Base-by-base conservation (phyloP, 2,888 invertebrate genomes). In the Petrolisthes cinctipes region DNA sequence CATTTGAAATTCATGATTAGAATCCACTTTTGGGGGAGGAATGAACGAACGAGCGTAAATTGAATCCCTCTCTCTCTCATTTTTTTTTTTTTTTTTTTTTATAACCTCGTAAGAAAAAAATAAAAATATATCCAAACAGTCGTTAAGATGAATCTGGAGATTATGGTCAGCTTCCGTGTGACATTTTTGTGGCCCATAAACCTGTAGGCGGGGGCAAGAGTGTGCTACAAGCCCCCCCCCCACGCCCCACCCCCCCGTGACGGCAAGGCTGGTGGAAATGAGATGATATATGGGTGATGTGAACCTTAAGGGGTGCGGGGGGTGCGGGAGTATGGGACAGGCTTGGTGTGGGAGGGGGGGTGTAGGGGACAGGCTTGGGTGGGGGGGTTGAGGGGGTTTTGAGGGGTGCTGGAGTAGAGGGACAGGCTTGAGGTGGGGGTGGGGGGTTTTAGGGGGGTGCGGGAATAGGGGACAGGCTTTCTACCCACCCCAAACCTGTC, bases 101-200 rank as follows among this genome's bases (percentile, higher is more conserved):
- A 84, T 61, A 76, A 73, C 78, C 71, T 37, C 66, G 57, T 6
- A 53, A 51, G 23, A 66, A 82, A 23, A 83, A 4, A 17, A 51
- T 61, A 61, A 84, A 85, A 76, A 85, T 66, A 85, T 56, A 85
- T 76, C 81, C 71, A 81, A 81, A 81, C 61, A 81, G 81, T 81
- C 85, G 85, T 85, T 81, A 85, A 85, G 85, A 85, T 85, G 85
- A 85, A 73, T 85, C 79, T 81, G 37, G 54, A 85, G 85, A 85
- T 85, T 71, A 80, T 81, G 56, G 81, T 23, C 80, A 79, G 85
- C 85, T 85, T 85, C 85, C 85, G 81, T 81, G 79, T 85, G 85
- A 81, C 85, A 85, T 81, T 85, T 85, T 81, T 85, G 85, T 85
- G 56, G 85, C 66, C 85, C 85, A 79, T 80, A 80, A 85, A 84